Evolutionary conservation across 2,113 vertebrate species (phyloP).

Genomic region (Platysteira castanea): DNA sequence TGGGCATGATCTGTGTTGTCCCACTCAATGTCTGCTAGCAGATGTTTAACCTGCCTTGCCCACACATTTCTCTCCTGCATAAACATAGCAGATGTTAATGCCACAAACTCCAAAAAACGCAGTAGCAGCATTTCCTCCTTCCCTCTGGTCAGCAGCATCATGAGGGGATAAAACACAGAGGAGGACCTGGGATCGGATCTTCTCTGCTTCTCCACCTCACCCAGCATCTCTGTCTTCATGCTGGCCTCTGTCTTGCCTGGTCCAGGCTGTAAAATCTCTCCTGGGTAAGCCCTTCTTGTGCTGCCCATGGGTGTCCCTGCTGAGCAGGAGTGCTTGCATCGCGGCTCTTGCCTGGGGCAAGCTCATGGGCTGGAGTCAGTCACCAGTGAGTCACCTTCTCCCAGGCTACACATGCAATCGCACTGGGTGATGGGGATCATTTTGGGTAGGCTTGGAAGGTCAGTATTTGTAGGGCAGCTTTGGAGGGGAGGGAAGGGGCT

Average conservation of each 20-base stretch:
- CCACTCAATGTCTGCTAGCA: not conserved
- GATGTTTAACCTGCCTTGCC: not conserved
- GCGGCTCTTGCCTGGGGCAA: not conserved
- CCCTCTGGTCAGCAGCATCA: not conserved
- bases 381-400: not conserved
- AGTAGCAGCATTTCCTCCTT: not conserved
- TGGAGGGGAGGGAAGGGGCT: not conserved
- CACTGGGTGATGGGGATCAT: not conserved
- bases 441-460: not conserved
- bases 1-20: not conserved
- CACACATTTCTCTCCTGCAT: not conserved
- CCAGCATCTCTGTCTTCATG: not conserved
- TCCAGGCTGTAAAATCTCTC: not conserved
- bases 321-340: not conserved
- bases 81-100: not conserved
- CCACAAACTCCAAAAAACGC: not conserved
- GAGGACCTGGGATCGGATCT: fast-evolving
- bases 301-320: not conserved
- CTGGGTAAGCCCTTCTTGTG: not conserved
- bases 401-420: fast-evolving
- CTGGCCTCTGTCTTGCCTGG: not conserved
- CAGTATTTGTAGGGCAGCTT: not conserved
- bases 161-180: not conserved
- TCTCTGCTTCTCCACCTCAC: not conserved
- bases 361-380: not conserved